These are phyloP conservation scores for Squalus acanthias DNA, from an alignment of 2,797 vertebrate species.

Conservation along the genomic window DNA sequence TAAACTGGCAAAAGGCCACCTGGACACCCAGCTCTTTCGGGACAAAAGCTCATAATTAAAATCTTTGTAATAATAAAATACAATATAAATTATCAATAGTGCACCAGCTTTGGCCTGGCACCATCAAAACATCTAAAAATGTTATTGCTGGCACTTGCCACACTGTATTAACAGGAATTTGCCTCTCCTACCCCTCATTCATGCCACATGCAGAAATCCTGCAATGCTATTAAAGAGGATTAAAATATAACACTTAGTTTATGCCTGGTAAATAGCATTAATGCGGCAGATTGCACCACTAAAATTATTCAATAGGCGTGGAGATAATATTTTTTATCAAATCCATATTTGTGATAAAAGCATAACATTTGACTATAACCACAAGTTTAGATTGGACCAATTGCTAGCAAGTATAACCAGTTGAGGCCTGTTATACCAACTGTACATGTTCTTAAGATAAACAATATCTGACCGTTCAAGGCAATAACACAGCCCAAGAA, in stretches of 20 bases:
- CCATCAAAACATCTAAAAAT: background rate
- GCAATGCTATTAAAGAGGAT: conserved; percentile 20
- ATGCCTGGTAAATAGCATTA: background rate
- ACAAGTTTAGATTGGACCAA: background rate
- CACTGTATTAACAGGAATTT: background rate
- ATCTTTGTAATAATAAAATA: background rate
- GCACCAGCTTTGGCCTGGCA: background rate
- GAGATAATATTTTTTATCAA: background rate
- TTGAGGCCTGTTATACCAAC: background rate
- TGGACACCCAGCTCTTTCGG: background rate
- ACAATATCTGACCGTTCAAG: background rate
- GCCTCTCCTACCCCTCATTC: background rate
- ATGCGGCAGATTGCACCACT: background rate
- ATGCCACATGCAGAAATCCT: background rate
- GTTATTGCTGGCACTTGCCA: conserved; percentile 1
- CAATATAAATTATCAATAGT: background rate
- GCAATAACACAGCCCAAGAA: background rate
- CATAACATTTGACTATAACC: background rate
- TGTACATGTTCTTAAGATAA: background rate
- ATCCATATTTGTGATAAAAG: background rate
- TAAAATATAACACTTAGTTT: background rate
- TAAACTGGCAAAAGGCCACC: background rate
- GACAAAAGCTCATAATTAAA: background rate
- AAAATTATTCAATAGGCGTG: background rate
- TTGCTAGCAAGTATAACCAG: background rate